Percentiles rank a stretch among this genome's conserved stretches.
Conservation (phyloP, 1,140 invertebrate species). For the Catajapyx aquilonaris region DNA sequence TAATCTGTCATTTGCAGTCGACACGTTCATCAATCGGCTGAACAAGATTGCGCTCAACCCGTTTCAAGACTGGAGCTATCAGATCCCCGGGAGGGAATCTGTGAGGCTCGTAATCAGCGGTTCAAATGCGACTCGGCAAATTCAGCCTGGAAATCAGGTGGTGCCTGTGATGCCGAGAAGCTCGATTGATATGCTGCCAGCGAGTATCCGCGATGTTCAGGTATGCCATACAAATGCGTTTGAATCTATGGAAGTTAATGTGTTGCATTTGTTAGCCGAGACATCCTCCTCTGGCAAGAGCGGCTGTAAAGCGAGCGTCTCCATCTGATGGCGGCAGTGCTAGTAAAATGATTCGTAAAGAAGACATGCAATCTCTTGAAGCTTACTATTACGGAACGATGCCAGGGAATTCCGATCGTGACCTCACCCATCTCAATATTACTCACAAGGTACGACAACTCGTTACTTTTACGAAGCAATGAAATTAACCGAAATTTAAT, state of each 20-base stretch:
- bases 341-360: conserved; percentile 7
- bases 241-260: not conserved
- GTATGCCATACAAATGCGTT: no score
- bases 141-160: not conserved
- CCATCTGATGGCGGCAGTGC: conserved; percentile 5
- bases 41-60: conserved; percentile 50
- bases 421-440: no score
- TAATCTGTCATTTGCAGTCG: conserved; percentile 15
- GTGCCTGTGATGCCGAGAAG: not conserved
- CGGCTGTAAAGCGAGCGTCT: not conserved
- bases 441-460: no score
- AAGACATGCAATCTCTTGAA: conserved; percentile 18
- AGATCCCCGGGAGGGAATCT: conserved; percentile 15
- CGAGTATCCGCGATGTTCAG: conserved; percentile 5
- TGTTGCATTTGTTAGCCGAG: not conserved
- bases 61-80: conserved; percentile 53
- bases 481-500: no score
- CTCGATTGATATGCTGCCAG: conserved; percentile 8
- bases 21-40: conserved; percentile 29
- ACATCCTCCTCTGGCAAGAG: no score
- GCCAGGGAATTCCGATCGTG: conserved; percentile 16
- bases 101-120: not conserved
- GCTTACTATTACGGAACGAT: conserved; percentile 35
- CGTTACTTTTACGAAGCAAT: no score
- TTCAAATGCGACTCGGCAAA: not conserved